A percentile compares a stretch with the other conserved stretches of the same genome.
Conservation (phyloP, 2,113 vertebrate genomes). For the Semicossyphus pulcher region DNA sequence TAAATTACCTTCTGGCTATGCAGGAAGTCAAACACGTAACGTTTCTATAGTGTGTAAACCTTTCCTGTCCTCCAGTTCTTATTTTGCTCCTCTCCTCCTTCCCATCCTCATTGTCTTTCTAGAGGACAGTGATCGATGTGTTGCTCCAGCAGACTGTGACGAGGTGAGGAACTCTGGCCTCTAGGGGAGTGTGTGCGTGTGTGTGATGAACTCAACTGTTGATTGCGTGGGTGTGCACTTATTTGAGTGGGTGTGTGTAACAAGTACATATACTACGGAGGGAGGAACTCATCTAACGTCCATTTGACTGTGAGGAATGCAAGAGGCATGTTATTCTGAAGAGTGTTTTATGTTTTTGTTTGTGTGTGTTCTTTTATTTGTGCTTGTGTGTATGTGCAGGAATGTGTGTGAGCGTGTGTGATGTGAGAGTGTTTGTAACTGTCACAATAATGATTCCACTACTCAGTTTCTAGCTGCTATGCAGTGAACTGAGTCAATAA, state of each 20-base stretch:
- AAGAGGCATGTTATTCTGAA: constrained; percentile 19
- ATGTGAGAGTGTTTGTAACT: constrained; percentile 55
- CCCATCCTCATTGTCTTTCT: constrained; percentile 53
- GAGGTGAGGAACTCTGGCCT: constrained; percentile 67
- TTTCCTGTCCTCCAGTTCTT: not conserved
- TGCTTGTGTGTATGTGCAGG: not conserved
- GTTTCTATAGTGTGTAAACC: constrained; percentile 24
- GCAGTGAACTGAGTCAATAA: constrained; percentile 66
- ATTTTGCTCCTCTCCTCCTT: constrained; percentile 7
- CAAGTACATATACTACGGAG: constrained; percentile 6
- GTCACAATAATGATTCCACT: constrained; percentile 73
- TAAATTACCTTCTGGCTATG: constrained; percentile 18
- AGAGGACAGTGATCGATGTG: constrained; percentile 66
- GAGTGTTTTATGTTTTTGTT: constrained; percentile 33
- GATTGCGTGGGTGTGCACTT: not conserved
- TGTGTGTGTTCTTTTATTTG: not conserved
- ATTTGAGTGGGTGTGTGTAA: not conserved
- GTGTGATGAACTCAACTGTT: constrained; percentile 41
- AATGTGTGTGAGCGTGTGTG: not conserved
- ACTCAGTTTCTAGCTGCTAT: constrained; percentile 63
- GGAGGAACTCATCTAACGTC: constrained; percentile 41
- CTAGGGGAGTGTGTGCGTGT: constrained; percentile 22
- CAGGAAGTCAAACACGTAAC: constrained; percentile 13
- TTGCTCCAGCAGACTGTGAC: constrained; percentile 61
- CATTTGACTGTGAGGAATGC: constrained; percentile 41